Evolutionary conservation across 2,797 vertebrate genomes (phyloP).

Genomic region (Mionectes olivaceus): DNA sequence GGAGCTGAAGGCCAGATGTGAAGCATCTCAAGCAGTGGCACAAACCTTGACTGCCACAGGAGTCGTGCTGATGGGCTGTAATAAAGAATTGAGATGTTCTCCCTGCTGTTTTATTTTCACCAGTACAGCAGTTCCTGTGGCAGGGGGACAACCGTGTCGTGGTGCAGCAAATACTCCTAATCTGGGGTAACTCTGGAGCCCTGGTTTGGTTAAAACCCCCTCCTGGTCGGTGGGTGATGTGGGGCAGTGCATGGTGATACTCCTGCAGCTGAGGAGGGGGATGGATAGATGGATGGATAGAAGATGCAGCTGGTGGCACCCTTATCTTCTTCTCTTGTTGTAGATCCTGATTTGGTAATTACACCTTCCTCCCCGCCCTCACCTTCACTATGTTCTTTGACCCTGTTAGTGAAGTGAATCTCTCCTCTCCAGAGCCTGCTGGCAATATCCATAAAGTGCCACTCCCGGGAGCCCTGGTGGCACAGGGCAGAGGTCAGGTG

Average conservation of each 20-base stretch:
- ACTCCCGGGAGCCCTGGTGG: neutral
- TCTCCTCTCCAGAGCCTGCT: neutral
- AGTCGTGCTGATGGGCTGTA: neutral
- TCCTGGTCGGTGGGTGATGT: neutral
- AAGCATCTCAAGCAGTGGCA: neutral
- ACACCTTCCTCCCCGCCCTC: neutral
- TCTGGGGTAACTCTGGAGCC: neutral
- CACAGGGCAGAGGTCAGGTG: neutral
- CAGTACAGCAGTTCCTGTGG: fast-evolving
- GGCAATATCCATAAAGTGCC: neutral
- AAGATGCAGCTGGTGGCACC: neutral
- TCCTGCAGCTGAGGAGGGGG: neutral
- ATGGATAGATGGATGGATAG: neutral
- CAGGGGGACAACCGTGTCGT: fast-evolving
- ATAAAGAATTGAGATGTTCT: neutral
- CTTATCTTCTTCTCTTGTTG: neutral
- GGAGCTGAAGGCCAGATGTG: neutral
- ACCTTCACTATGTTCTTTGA: neutral
- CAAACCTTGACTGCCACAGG: fast-evolving
- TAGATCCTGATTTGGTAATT: neutral
- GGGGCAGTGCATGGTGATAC: neutral
- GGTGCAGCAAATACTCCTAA: neutral
- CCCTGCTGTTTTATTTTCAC: neutral
- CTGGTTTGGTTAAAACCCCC: neutral
- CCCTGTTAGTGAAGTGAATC: neutral